Evolutionary conservation across 2,113 vertebrate genomes (phyloP).

Genomic region (Phylloscopus trochiloides): DNA sequence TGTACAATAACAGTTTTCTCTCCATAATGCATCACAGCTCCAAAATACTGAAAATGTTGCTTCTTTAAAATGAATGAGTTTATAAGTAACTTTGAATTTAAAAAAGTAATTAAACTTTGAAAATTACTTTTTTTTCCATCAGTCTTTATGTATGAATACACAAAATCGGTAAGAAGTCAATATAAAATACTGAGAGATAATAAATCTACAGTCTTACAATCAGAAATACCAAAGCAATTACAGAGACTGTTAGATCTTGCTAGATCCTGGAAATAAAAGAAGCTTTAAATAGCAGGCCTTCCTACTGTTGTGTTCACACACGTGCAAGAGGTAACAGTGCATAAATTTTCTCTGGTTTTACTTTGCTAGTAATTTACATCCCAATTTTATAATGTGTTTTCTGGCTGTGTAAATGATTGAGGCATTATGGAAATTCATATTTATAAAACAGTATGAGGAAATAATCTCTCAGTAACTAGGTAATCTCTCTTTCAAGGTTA

Average conservation of each 20-base stretch:
- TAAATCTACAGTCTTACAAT: not conserved
- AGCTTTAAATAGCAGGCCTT: not conserved
- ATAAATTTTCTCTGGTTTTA: not conserved
- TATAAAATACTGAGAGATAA: not conserved
- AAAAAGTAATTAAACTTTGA: slow-evolving; percentile 8
- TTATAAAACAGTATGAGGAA: not conserved
- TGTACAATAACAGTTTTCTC: not conserved
- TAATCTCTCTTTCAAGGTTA: not conserved
- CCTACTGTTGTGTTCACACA: not conserved
- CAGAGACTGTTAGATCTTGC: not conserved
- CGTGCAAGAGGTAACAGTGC: not conserved
- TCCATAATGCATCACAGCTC: not conserved
- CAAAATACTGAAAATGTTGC: not conserved
- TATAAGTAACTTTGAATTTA: not conserved
- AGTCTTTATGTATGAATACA: not conserved
- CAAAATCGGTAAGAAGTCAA: not conserved
- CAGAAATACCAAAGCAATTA: not conserved
- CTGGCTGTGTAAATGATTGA: not conserved
- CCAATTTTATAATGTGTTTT: not conserved
- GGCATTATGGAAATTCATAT: not conserved
- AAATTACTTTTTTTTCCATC: not conserved
- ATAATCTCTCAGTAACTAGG: not conserved
- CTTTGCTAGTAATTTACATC: not conserved
- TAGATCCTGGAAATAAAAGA: not conserved
- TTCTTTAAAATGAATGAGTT: not conserved